Evolutionary conservation across 2,888 invertebrate species (phyloP), one percentile per base, ranked within the genome.

Genomic region (Cancer borealis): DNA sequence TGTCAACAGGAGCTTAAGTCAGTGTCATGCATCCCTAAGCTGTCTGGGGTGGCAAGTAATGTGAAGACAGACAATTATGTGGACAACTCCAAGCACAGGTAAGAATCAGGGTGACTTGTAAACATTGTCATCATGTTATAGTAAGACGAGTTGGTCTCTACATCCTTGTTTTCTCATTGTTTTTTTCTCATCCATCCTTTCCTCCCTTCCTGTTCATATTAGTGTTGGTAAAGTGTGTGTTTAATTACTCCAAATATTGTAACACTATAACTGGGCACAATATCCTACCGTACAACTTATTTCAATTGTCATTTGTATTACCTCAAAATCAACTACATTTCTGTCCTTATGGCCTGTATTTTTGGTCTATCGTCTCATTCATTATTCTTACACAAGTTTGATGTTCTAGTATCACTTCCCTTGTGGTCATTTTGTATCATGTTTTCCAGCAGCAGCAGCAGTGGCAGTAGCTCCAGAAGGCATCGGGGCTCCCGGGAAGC

Each of bases 21-120:
- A 30, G 92, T 94, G 93, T 79, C 92, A 39, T 93, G 94, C 49
- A 87, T 93, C 30, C 94, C 92, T 45, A 94, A 94, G 87, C 47
- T 94, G 45, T 73, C 79, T 46, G 94, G 92, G 39, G 94, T 91
- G 26, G 88, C 66, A 17, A 88, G 66, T 87, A 92, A 92, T 90
- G 60, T 84, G 14, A 92, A 88, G 54, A 21, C 90, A 12, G 90
- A 66, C 26, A 92, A 47, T 26, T 26, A 66, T 93, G 84, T 88
- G n/a, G 94, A 94, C 47, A 88, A 88, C 45, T 90, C 93, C 73
- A 92, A 91, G 84, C 93, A 94, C 88, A 94, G 93, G 94, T 94
- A 79, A 60, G 92, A 88, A 45, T 12, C 10, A 66, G 39, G 10
- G 39, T 66, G 17, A 66, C 21, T 5, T 21, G 4, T 88, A 39